phyloP scores from a whole-genome alignment of 1,140 invertebrate genomes.

The Aphaenogaster ashmeadi region DNA sequence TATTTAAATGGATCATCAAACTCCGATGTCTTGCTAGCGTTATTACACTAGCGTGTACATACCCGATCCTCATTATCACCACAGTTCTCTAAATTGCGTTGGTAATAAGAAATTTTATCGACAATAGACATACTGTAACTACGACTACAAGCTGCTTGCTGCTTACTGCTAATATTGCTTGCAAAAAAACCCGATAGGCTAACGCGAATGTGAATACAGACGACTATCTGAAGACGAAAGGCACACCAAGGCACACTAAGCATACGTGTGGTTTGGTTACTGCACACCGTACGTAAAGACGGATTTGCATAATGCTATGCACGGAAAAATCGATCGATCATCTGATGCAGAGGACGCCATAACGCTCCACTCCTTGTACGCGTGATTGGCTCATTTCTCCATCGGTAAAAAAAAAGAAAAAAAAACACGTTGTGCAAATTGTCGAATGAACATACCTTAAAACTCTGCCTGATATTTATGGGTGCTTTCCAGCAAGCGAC shows the following conservation, averaged over 20 bases:
- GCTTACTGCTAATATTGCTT: conserved; percentile 58
- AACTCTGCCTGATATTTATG: not conserved
- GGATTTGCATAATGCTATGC: conserved; percentile 24
- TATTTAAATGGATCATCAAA: not conserved
- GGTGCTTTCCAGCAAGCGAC: no score
- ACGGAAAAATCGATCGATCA: conserved; percentile 26
- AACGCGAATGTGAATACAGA: not conserved
- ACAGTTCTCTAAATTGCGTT: conserved; percentile 89
- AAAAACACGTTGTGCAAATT: not conserved
- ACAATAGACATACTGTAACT: conserved; percentile 82
- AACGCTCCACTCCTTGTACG: not conserved
- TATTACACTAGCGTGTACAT: conserved; percentile 56
- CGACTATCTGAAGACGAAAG: not conserved
- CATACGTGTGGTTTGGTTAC: not conserved
- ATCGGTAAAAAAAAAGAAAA: not conserved
- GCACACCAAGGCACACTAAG: not conserved
- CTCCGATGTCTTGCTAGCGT: not conserved
- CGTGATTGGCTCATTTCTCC: not conserved
- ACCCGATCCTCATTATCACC: conserved; percentile 89
- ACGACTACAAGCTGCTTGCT: conserved; percentile 73
- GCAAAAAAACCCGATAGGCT: not conserved
- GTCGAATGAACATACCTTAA: not conserved
- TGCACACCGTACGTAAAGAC: not conserved
- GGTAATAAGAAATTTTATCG: conserved; percentile 88
- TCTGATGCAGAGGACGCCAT: not conserved